These are phyloP conservation scores for Eristalis intricaria DNA, from an alignment of 2,888 invertebrate genomes.

Conservation along the genomic window DNA sequence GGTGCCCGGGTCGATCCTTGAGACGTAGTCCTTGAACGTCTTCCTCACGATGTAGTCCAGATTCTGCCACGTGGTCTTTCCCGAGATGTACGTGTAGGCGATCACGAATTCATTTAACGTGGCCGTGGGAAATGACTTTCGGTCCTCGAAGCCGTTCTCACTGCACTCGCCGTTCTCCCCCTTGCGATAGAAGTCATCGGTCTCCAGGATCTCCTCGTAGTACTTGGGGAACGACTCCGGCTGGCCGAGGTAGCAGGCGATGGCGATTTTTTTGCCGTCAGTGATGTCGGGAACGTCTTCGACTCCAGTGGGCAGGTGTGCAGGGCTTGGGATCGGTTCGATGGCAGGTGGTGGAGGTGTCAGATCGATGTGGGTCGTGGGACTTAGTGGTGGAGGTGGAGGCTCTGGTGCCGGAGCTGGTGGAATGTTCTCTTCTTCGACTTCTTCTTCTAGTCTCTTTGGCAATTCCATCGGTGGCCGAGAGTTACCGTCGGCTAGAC, in stretches of 20 bases:
- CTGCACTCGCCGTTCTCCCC: conserved; percentile 79
- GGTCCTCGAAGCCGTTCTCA: conserved; percentile 81
- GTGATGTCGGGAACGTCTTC: conserved; percentile 86
- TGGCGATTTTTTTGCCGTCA: conserved; percentile 93
- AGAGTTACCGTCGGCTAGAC: conserved; percentile 83
- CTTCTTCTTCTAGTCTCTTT: conserved; percentile 79
- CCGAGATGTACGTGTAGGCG: conserved; percentile 94
- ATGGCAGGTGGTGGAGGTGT: conserved; percentile 81
- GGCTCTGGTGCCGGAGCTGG: conserved; percentile 81
- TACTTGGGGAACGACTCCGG: conserved; percentile 89
- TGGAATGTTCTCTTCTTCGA: conserved; percentile 80
- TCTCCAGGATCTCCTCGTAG: conserved; percentile 85
- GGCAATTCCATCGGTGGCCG: conserved; percentile 81
- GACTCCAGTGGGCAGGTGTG: conserved; percentile 81
- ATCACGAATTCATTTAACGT: conserved; percentile 90
- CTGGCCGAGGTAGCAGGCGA: conserved; percentile 93
- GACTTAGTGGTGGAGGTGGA: conserved; percentile 79
- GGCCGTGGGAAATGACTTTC: conserved; percentile 83
- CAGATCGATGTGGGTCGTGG: conserved; percentile 80
- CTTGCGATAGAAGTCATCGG: conserved; percentile 85
- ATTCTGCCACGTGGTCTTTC: conserved; percentile 97
- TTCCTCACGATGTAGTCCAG: conserved; percentile 94
- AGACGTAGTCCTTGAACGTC: conserved; percentile 96
- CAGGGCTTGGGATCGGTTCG: conserved; percentile 78
- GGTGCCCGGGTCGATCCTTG: conserved; percentile 95